Conservation (phyloP, 2,113 vertebrate genomes). For the Pelecanus crispus region DNA sequence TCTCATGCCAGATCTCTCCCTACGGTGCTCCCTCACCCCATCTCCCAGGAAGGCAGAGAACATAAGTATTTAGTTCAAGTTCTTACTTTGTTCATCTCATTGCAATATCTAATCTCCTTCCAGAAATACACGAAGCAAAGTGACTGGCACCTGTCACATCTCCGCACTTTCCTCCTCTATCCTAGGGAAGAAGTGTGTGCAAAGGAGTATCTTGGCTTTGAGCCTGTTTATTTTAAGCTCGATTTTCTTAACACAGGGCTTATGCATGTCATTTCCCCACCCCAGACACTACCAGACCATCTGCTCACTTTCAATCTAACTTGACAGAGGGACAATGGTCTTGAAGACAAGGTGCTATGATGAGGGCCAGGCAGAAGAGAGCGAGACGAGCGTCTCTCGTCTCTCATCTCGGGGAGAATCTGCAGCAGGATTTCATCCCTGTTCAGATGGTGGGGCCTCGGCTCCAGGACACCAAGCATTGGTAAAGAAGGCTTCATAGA, state of each 20-base stretch:
- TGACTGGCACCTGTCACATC: conserved; percentile 8
- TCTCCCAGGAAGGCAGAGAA: neutral
- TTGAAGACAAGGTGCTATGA: neutral
- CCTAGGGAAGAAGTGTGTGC: neutral
- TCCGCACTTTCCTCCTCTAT: neutral
- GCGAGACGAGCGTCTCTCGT: neutral
- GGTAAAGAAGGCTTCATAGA: neutral
- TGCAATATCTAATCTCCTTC: neutral
- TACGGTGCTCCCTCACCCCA: neutral
- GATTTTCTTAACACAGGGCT: neutral
- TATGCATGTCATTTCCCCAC: neutral
- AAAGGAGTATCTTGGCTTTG: conserved; percentile 30
- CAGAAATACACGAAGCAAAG: neutral
- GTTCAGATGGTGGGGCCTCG: neutral
- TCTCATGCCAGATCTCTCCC: neutral
- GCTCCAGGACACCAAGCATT: neutral
- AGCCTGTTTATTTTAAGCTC: conserved; percentile 15
- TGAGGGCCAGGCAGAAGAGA: neutral
- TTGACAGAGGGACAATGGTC: neutral
- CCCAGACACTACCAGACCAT: neutral
- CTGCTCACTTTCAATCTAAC: neutral
- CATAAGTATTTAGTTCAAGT: neutral
- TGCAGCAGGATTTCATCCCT: neutral
- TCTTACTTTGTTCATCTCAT: neutral
- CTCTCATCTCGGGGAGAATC: neutral